Percentiles rank a stretch among this genome's conserved stretches.
These are phyloP conservation scores for Myiozetetes cayanensis DNA, from an alignment of 2,113 vertebrate genomes.

Conservation along the genomic window DNA sequence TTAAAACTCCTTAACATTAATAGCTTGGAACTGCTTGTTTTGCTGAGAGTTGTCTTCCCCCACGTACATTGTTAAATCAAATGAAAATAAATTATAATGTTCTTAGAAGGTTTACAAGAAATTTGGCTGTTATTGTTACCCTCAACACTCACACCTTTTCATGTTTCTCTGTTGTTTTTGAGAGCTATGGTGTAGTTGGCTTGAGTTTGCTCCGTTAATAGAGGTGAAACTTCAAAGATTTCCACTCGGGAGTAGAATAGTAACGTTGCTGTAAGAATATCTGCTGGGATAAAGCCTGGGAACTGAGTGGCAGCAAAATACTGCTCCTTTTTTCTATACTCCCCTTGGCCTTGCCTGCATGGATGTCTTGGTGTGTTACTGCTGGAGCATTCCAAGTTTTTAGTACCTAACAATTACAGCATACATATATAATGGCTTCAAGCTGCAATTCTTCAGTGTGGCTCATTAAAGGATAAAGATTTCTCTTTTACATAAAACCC, in stretches of 20 bases:
- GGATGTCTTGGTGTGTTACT: neutral
- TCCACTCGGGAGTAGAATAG: neutral
- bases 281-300: neutral
- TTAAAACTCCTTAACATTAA: neutral
- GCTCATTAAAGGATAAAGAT: slow-evolving; percentile 16
- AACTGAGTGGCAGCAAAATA: neutral
- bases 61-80: neutral
- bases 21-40: neutral
- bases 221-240: neutral
- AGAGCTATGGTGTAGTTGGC: neutral
- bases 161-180: neutral
- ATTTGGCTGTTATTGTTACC: neutral
- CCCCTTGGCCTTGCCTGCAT: neutral
- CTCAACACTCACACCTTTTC: neutral
- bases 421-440: neutral
- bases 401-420: neutral
- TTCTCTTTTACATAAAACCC: neutral
- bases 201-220: neutral
- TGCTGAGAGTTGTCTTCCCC: neutral
- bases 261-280: neutral
- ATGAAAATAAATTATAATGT: neutral
- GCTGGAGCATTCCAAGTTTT: neutral
- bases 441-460: neutral
- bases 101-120: neutral
- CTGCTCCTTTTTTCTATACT: neutral